Base-by-base conservation (phyloP, 1,140 invertebrate genomes). In the Ostrea denselamellosa region DNA sequence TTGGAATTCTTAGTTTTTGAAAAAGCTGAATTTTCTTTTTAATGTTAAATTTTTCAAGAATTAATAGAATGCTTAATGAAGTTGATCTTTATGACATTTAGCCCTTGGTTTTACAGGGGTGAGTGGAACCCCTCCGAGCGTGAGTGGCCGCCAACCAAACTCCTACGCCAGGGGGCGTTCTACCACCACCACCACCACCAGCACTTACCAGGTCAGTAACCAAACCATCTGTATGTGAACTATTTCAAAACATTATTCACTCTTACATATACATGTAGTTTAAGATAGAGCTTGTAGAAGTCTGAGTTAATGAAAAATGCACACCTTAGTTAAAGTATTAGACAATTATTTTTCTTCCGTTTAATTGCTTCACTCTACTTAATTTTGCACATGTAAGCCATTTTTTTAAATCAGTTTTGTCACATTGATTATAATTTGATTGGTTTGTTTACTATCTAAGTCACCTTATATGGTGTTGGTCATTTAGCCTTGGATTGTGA, bases 151-250 rank as follows among this genome's bases (percentile, higher is more conserved):
- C 52, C 86, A 87, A 25, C 54, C 88, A 19, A 85, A 77, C 68
- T 77, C 68, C 28, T 77, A 71, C 88, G 84, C 88, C 83, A 89
- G 88, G 83, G 88, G 88, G 88, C 88, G 88, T 87, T 81, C 86
- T 87, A 85, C 88, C 10, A 85, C 88, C 44, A 34, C 68, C 44
- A 34, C 68, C 68, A 77, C 68, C 22, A 77, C 68, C 22, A 77
- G 62, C 65, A 71, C 83, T 34, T 86, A 89, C 87, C 68, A 85
- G 88, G 88, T 89, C 53, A 89, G 85, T 83, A 14, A 9, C 5
- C 71, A 34, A 81, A 17, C 34, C 14, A n/a, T 77, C 17, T 77
- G 12, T 8, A 19, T 62, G 0, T n/a, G 5, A 5, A 19, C 14
- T 5, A 19, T 8, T 12, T 5, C 19, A 62, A 14, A 62, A 7